Base-by-base conservation (phyloP, 1,140 invertebrate species). In the Samia ricini region DNA sequence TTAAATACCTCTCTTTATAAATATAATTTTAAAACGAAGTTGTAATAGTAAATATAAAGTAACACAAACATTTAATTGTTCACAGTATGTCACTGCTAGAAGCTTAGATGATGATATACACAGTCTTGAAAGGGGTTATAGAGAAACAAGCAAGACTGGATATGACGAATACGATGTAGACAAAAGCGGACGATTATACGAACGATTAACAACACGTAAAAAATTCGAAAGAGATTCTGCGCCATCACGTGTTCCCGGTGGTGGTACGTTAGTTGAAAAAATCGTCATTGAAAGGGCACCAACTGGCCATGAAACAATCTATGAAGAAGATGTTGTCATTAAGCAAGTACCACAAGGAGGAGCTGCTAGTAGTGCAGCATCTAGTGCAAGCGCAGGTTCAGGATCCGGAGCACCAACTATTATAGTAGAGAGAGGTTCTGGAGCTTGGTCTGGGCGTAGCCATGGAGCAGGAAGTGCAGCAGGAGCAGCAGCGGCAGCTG, bases 311-410 rank as follows among this genome's bases (percentile, higher is more conserved):
- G 74, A 76, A 66, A 72, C 56, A 19, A 75, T 84, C 21, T 68
- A 66, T 21, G 77, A 84, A 68, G 64, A 79, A 68, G 79, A 82
- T 72, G 72, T 78, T 6, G 55, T 72, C 0, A 72, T 75, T 4
- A 64, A 77, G 26, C 66, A 63, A 49, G 55, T 10, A 19, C n/a
- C 24, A 19, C 18, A n/a, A 5, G 50, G 4, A 4, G 19, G 51
- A 15, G 24, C 63, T 29, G 24, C 24, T 7, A 22, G 36, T 56
- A 36, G 15, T 49, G 33, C 52, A 18, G 15, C 26, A 19, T 12
- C 49, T 18, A 23, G 20, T 23, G 62, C 33, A 7, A n/a, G 33
- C 12, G 23, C 21, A 8, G 55, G 26, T 19, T 2, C 49, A 23
- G 12, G 22, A 7, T n/a, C n/a, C n/a, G n/a, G n/a, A n/a, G n/a